Percentiles rank a stretch among this genome's conserved stretches.
Evolutionary conservation across 2,888 invertebrate genomes (phyloP).

Genomic region (Latheticus oryzae): DNA sequence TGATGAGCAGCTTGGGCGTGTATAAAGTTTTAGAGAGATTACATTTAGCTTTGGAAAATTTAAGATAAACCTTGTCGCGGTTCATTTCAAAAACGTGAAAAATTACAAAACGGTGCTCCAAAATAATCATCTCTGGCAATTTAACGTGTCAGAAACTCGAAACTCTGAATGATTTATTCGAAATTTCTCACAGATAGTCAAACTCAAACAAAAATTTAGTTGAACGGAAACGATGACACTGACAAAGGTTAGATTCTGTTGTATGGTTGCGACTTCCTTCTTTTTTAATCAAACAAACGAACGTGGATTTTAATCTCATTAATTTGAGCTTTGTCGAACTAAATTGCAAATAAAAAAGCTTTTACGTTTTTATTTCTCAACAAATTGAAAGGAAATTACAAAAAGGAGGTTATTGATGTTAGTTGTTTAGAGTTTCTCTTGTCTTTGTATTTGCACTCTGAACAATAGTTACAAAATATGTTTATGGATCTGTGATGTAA

Average conservation of each 20-base stretch:
- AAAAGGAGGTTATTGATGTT: no score
- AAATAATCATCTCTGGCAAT: constrained; percentile 19
- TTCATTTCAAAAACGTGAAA: constrained; percentile 14
- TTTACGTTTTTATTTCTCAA: constrained; percentile 9
- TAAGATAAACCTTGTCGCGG: constrained; percentile 26
- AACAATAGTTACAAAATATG: no score
- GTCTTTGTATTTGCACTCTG: no score
- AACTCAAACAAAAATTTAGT: constrained; percentile 15
- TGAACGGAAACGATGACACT: constrained; percentile 1
- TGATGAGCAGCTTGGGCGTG: constrained; percentile 11
- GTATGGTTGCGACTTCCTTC: constrained; percentile 23
- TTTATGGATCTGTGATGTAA: no score
- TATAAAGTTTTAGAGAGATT: constrained; percentile 19
- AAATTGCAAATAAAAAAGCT: constrained; percentile 17
- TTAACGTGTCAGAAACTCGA: constrained; percentile 21
- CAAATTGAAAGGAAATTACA: constrained; percentile 9
- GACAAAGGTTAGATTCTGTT: constrained; percentile 20
- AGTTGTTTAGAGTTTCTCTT: no score
- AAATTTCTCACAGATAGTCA: constrained; percentile 19
- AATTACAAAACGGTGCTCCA: constrained; percentile 14
- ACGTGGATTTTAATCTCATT: constrained; percentile 22
- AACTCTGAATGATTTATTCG: constrained; percentile 26
- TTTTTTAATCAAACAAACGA: constrained; percentile 16
- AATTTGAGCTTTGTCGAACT: constrained; percentile 2
- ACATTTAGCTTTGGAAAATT: constrained; percentile 10